These are phyloP conservation scores for Archivesica marissinica DNA, from an alignment of 1,140 invertebrate genomes.

Conservation along the genomic window DNA sequence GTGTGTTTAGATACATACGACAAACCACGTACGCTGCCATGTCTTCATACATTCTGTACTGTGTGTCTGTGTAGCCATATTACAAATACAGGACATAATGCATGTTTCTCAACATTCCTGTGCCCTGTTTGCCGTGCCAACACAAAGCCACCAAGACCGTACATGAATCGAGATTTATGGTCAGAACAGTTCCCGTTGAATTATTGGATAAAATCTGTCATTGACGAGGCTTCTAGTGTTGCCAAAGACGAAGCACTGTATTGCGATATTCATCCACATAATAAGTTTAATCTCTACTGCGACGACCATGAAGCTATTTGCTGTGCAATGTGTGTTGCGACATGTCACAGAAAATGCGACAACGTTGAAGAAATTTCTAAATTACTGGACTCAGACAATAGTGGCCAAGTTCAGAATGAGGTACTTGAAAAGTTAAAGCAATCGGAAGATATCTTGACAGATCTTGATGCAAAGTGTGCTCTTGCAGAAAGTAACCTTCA, in stretches of 20 bases:
- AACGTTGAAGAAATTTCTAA: constrained; percentile 35
- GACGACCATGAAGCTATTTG: constrained; percentile 39
- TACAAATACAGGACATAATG: not conserved
- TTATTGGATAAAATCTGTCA: constrained; percentile 25
- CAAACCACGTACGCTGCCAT: constrained; percentile 27
- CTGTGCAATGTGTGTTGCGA: constrained; percentile 33
- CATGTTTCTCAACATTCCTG: constrained; percentile 13
- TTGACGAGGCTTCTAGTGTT: constrained; percentile 4
- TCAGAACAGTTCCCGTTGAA: constrained; percentile 42
- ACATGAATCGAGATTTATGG: not conserved
- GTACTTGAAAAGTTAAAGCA: not conserved
- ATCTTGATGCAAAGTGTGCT: constrained; percentile 44
- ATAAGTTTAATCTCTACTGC: constrained; percentile 41
- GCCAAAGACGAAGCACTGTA: not conserved
- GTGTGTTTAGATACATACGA: constrained; percentile 39
- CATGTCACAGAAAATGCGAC: constrained; percentile 52
- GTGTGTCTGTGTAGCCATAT: constrained; percentile 23
- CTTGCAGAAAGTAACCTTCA: constrained; percentile 35
- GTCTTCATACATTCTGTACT: constrained; percentile 43
- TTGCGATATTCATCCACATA: constrained; percentile 41
- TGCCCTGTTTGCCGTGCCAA: constrained; percentile 27
- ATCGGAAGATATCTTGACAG: constrained; percentile 11
- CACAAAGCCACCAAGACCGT: constrained; percentile 11
- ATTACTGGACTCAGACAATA: not conserved
- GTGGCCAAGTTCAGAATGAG: not conserved